These are phyloP conservation scores for Calyptomena viridis DNA, from an alignment of 2,113 vertebrate genomes.

Conservation along the genomic window DNA sequence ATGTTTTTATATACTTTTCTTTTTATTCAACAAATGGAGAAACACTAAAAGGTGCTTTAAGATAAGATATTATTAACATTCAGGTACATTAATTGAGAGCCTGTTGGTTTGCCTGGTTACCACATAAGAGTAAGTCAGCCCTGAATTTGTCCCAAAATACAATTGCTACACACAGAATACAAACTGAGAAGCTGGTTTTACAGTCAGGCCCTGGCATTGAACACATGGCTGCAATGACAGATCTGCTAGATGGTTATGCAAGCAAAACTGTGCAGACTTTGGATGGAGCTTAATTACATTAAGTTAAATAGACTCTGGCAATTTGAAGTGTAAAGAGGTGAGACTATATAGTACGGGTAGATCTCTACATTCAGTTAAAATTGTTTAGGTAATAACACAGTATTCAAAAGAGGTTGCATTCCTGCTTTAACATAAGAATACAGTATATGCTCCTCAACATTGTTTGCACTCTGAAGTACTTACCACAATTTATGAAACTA, in stretches of 20 bases:
- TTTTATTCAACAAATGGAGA: background rate
- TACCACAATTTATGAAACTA: background rate
- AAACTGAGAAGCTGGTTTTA: background rate
- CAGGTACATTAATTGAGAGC: background rate
- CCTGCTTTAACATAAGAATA: background rate
- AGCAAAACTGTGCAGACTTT: background rate
- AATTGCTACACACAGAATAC: background rate
- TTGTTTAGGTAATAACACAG: fast-evolving
- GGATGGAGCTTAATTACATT: background rate
- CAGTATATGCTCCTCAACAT: background rate
- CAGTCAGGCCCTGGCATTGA: background rate
- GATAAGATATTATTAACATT: background rate
- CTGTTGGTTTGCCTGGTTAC: background rate
- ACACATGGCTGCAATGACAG: background rate
- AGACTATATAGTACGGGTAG: background rate
- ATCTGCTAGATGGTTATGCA: fast-evolving
- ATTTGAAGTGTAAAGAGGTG: background rate
- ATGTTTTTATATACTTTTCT: background rate
- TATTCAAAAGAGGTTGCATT: background rate
- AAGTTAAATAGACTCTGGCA: background rate
- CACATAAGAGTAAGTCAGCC: background rate
- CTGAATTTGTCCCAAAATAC: background rate
- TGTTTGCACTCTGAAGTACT: background rate
- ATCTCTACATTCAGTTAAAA: background rate
- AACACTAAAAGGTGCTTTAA: background rate